Evolutionary conservation across 2,797 vertebrate species (phyloP).

Genomic region (Lutjanus campechanus): DNA sequence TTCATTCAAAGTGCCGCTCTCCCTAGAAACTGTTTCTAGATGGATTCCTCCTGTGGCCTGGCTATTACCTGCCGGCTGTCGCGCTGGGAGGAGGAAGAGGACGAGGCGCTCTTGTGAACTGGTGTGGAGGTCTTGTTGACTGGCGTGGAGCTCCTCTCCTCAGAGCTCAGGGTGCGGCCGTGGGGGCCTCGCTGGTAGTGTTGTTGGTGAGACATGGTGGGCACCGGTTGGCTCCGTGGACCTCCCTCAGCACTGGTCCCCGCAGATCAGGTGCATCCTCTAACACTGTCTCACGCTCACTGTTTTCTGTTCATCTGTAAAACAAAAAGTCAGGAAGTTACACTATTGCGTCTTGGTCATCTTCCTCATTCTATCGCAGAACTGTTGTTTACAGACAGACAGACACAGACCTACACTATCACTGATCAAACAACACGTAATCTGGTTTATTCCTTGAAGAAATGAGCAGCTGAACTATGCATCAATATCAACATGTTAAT

Average conservation of each 20-base stretch:
- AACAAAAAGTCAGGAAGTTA: slow-evolving; percentile 51
- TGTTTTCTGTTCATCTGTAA: slow-evolving; percentile 74
- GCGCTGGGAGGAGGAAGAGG: slow-evolving; percentile 93
- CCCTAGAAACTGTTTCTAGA: slow-evolving; percentile 19
- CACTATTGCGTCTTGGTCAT: not conserved
- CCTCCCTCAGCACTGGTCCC: slow-evolving; percentile 73
- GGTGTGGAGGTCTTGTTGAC: slow-evolving; percentile 93
- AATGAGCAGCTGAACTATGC: slow-evolving; percentile 7
- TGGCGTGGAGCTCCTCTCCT: slow-evolving; percentile 91
- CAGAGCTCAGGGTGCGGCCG: slow-evolving; percentile 91
- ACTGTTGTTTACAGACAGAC: not conserved
- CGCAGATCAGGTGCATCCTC: slow-evolving; percentile 71
- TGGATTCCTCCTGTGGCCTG: not conserved
- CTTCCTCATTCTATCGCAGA: slow-evolving; percentile 16
- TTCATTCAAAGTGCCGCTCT: slow-evolving; percentile 28
- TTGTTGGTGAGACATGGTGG: slow-evolving; percentile 84
- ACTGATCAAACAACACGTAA: slow-evolving; percentile 13
- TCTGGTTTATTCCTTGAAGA: slow-evolving; percentile 20
- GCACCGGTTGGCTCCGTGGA: slow-evolving; percentile 52
- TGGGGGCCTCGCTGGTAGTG: slow-evolving; percentile 81
- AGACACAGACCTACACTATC: not conserved
- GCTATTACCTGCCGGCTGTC: slow-evolving; percentile 94
- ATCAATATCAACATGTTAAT: slow-evolving; percentile 37
- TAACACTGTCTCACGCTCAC: slow-evolving; percentile 60
- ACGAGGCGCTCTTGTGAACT: slow-evolving; percentile 95